Base-by-base conservation (phyloP, 2,113 vertebrate genomes). In the Hippotragus niger region DNA sequence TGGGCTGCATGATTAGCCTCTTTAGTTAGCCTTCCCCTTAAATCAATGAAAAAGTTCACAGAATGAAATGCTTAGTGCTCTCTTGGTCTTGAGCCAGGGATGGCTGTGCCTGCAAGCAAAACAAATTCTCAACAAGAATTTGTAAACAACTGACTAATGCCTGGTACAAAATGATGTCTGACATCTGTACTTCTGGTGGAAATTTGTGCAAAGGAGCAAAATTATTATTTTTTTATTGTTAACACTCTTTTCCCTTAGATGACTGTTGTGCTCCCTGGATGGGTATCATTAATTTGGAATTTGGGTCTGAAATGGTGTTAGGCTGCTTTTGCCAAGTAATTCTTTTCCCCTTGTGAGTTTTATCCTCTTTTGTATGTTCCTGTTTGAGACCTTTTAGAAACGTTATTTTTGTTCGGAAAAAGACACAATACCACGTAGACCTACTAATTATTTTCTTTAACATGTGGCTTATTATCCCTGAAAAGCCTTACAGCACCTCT, bases 311-410 rank as follows among this genome's bases (percentile, higher is more conserved):
- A 50, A 47, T 85, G 67, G 36, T 78, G 7, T 95, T 78, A 90
- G 57, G 29, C 53, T 94, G 40, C 29, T 16, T 81, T 67, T 90
- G 55, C 64, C 89, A 87, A 95, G 25, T 43, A 53, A 31, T 60
- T 40, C 76, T 88, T 57, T 71, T 25, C 17, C n/a, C 45, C 52
- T 40, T 80, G 8, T 52, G 33, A 91, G n/a, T 21, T 76, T 86
- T 91, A 64, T 80, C 62, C 31, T 95, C 10, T 58, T 90, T 90
- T 94, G 10, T 88, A 52, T 94, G 67, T 78, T 93, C 55, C 52
- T 80, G 6, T 95, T 89, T 93, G 40, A 97, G 78, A 97, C 15
- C 10, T 45, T 89, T 64, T 74, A 90, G 50, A 90, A 91, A 81
- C 11, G 3, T 93, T 80, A 14, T 55, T 8, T 82, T 55, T 90